Percentiles rank a stretch among this genome's conserved stretches.
Conservation (phyloP, 2,888 invertebrate genomes). For the Charanyca ferruginea region DNA sequence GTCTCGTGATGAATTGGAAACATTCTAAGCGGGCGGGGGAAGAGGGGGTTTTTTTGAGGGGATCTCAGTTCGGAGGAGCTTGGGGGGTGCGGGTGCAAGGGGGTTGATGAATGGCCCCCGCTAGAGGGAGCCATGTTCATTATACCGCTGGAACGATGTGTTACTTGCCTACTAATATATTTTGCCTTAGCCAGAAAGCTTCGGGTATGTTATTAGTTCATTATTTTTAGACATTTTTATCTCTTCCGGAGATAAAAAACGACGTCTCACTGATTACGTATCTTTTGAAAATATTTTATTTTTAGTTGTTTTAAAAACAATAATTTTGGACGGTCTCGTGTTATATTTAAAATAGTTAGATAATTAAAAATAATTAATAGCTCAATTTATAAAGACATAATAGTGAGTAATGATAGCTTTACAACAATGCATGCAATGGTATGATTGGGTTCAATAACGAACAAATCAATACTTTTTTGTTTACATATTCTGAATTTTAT, state of each 20-base stretch:
- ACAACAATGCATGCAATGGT: slow-evolving; percentile 26
- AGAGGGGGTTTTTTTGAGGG: slow-evolving; percentile 85
- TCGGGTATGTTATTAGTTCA: slow-evolving; percentile 85
- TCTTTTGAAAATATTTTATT: slow-evolving; percentile 71
- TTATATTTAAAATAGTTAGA: slow-evolving; percentile 66
- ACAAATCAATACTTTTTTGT: neutral
- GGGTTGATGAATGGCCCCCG: slow-evolving; percentile 87
- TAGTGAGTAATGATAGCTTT: slow-evolving; percentile 41
- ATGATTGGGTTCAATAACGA: slow-evolving; percentile 32
- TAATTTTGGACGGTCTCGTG: slow-evolving; percentile 69
- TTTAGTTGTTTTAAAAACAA: slow-evolving; percentile 68
- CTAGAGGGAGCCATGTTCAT: slow-evolving; percentile 90
- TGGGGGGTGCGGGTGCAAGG: slow-evolving; percentile 76
- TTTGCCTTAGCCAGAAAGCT: slow-evolving; percentile 81
- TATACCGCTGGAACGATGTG: slow-evolving; percentile 89
- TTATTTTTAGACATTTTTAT: slow-evolving; percentile 89
- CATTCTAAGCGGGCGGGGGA: slow-evolving; percentile 86
- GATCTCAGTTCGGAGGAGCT: slow-evolving; percentile 77
- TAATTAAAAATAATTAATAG: slow-evolving; percentile 72
- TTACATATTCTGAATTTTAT: too few species aligned
- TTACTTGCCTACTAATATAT: slow-evolving; percentile 89
- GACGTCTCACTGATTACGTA: slow-evolving; percentile 78
- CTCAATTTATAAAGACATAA: slow-evolving; percentile 69
- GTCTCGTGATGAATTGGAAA: slow-evolving; percentile 91
- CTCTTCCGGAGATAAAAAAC: slow-evolving; percentile 85